phyloP scores from a whole-genome alignment of 2,888 invertebrate genomes.

The Rhingia rostrata region DNA sequence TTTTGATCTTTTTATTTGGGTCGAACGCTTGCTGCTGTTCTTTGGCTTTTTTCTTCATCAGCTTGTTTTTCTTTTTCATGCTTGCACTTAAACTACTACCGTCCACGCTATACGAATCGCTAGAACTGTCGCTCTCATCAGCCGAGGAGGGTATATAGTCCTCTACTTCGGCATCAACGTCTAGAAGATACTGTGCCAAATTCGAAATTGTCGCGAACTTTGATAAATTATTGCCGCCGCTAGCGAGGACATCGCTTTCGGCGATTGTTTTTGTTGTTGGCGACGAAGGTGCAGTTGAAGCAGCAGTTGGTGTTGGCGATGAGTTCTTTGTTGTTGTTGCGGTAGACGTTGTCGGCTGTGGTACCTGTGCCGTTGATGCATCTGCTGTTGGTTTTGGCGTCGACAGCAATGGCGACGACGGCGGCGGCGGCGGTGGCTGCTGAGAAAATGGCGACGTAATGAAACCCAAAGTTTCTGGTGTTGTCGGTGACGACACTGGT shows the following conservation, averaged over 20 bases:
- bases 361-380: constrained; percentile 75
- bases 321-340: constrained; percentile 75
- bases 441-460: constrained; percentile 19
- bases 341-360: constrained; percentile 77
- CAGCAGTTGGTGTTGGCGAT: constrained; percentile 58
- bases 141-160: constrained; percentile 82
- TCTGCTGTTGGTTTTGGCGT: constrained; percentile 60
- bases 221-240: constrained; percentile 81
- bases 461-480: constrained; percentile 74
- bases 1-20: constrained; percentile 82
- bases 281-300: constrained; percentile 77
- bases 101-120: constrained; percentile 80
- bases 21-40: constrained; percentile 81
- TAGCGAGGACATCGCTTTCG: constrained; percentile 68
- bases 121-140: constrained; percentile 80
- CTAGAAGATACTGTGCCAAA: constrained; percentile 83
- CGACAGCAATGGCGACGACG: constrained; percentile 60
- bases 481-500: constrained; percentile 45
- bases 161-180: constrained; percentile 83
- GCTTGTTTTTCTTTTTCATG: constrained; percentile 82
- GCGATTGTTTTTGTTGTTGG: constrained; percentile 70
- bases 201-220: constrained; percentile 83
- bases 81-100: constrained; percentile 80
- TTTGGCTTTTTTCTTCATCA: constrained; percentile 80
- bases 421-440: not conserved